Conservation (phyloP, 1,140 invertebrate species). For the Lepidurus packardi region DNA sequence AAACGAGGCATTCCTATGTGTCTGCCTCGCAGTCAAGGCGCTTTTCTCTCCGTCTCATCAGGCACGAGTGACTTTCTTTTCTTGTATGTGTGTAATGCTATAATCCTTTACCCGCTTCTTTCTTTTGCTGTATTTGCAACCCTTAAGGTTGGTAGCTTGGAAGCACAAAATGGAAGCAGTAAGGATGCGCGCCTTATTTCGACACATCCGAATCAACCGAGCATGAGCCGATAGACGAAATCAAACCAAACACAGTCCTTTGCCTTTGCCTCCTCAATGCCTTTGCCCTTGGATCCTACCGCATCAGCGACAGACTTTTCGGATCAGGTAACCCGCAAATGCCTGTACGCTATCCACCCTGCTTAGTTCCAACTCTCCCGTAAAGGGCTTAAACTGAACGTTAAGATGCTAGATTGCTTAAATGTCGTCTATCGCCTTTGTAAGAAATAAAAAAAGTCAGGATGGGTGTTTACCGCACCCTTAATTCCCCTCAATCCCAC, state of each 20-base stretch:
- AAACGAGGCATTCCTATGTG: constrained; percentile 19
- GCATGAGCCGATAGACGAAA: constrained; percentile 13
- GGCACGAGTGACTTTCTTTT: constrained; percentile 1
- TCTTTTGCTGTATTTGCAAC: not conserved
- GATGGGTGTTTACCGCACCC: no score
- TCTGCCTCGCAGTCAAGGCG: not conserved
- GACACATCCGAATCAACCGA: constrained; percentile 6
- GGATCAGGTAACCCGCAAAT: constrained; percentile 8
- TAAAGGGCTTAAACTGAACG: not conserved
- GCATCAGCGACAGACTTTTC: not conserved
- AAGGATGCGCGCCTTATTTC: constrained; percentile 9
- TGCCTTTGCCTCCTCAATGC: not conserved
- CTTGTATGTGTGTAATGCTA: not conserved
- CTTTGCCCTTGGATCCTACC: not conserved
- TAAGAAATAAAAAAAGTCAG: no score
- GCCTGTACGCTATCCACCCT: not conserved
- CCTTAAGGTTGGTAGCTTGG: constrained; percentile 17
- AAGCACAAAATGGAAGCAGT: constrained; percentile 17
- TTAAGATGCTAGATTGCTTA: no score
- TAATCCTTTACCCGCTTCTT: constrained; percentile 7
- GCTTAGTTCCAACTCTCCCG: not conserved
- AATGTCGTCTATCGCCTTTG: no score
- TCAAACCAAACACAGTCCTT: not conserved
- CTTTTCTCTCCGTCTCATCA: constrained; percentile 10
- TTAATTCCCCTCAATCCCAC: no score